Evolutionary conservation across 2,888 invertebrate genomes (phyloP), one percentile per base, ranked within the genome.

Genomic region (Zonitis immaculata): DNA sequence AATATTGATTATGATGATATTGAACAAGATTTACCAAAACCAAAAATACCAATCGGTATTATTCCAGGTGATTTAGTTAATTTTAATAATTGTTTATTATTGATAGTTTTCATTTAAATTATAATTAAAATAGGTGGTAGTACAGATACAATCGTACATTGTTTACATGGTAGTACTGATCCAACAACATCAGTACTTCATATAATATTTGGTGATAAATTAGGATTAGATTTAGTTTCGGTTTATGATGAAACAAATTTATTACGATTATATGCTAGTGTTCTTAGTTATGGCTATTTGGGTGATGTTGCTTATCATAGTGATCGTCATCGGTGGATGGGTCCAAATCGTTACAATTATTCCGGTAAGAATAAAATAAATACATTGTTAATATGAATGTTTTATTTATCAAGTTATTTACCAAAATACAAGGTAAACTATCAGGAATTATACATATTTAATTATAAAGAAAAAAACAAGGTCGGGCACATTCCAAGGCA

Each of bases 261-360:
- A 42, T 72, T 86, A 28, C 79, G 85, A 49, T 82, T 89, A 62
- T 89, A 86, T 67, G 86, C 88, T 12, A 88, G 89, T 61, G 83
- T 89, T 44, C 78, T 91, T 57, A 89, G 88, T 55, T 93, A 92
- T 71, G 93, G 93, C 1, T 93, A 88, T 76, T 81, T 92, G 65
- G 93, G 92, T 2, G 91, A 93, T 74, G 84, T 89, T 30, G 81
- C 91, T 16, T 79, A 82, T 54, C 87, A 89, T 65, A 91, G 91
- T 68, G 91, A 92, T 66, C 82, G 83, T 56, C 85, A 88, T 65
- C 79, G 92, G 42, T 91, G 90, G 88, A 87, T 93, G 86, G 93
- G 93, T 32, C 91, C 92, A 12, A 82, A 83, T 59, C 79, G 92
- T 59, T 93, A 93, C 70, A 87, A 89, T 66, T 87, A 86, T 73